These are phyloP conservation scores for Brachynemurus nebulosus DNA, from an alignment of 2,888 invertebrate genomes.

Conservation along the genomic window DNA sequence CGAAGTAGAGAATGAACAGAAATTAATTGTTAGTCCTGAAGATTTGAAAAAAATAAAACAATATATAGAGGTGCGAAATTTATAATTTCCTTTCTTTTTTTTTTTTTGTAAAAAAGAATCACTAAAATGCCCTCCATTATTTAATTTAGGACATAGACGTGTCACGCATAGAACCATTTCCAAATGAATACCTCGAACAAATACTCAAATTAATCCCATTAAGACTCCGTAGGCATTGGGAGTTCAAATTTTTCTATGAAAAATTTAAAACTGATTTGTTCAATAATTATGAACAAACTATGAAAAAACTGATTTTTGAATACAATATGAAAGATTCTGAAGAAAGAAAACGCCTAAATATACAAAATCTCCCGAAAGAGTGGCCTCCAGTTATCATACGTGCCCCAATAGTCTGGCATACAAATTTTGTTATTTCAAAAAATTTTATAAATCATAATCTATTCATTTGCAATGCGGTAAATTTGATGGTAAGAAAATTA, in stretches of 20 bases:
- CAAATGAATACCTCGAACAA: slow-evolving; percentile 27
- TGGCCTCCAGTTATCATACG: slow-evolving; percentile 56
- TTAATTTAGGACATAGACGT: too few species aligned
- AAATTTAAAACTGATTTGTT: slow-evolving; percentile 43
- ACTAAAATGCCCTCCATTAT: too few species aligned
- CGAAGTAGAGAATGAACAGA: slow-evolving; percentile 38
- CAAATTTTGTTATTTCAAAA: slow-evolving; percentile 39
- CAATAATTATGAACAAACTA: slow-evolving; percentile 42
- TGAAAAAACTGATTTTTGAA: slow-evolving; percentile 50
- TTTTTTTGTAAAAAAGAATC: too few species aligned
- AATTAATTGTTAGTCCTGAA: slow-evolving; percentile 32
- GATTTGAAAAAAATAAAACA: slow-evolving; percentile 42
- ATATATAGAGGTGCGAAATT: slow-evolving; percentile 35
- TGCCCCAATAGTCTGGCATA: slow-evolving; percentile 83
- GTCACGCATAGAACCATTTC: slow-evolving; percentile 36
- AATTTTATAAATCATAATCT: slow-evolving; percentile 51
- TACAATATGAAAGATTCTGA: slow-evolving; percentile 55
- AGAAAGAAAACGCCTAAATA: slow-evolving; percentile 44
- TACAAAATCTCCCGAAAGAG: slow-evolving; percentile 41
- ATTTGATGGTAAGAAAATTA: slow-evolving; percentile 48
- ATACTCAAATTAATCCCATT: slow-evolving; percentile 32
- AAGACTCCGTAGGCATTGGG: slow-evolving; percentile 24
- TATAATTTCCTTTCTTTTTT: too few species aligned
- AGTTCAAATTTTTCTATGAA: slow-evolving; percentile 26
- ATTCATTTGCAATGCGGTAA: slow-evolving; percentile 55